These are phyloP conservation scores for Eublepharis macularius DNA, from an alignment of 2,113 vertebrate species.

Conservation along the genomic window DNA sequence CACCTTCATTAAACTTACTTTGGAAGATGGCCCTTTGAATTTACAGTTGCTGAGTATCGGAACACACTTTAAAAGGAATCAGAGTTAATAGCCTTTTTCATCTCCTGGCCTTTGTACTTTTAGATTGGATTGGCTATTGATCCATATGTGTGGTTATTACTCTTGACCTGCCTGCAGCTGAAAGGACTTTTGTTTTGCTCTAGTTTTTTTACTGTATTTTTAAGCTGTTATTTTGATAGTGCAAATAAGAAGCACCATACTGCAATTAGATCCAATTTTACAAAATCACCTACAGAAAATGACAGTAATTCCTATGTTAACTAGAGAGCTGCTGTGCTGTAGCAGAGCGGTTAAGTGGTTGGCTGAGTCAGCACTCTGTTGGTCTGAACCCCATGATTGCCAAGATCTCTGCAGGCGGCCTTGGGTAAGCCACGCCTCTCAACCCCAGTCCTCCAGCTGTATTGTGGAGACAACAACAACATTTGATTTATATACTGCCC, in stretches of 20 bases:
- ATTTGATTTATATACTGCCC: no score
- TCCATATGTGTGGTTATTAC: background rate
- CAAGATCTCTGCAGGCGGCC: no score
- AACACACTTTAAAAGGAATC: conserved; percentile 22
- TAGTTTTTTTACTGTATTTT: conserved; percentile 4
- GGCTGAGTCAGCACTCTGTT: no score
- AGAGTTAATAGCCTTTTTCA: conserved; percentile 16
- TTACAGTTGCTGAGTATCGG: background rate
- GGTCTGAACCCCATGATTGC: no score
- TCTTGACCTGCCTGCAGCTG: conserved; percentile 14
- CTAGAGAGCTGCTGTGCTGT: no score
- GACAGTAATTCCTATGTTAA: conserved; percentile 6
- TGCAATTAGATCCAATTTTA: background rate
- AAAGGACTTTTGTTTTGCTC: background rate
- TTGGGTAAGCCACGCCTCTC: no score
- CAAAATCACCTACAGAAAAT: background rate
- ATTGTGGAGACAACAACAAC: no score
- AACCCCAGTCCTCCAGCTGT: no score
- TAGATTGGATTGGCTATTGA: conserved; percentile 4
- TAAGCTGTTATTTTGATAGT: background rate
- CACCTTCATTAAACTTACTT: conserved; percentile 19
- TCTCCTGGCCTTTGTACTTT: conserved; percentile 9
- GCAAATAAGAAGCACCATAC: background rate
- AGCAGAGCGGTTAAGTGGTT: no score
- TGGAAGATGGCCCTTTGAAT: conserved; percentile 24